Evolutionary conservation across 2,797 vertebrate species (phyloP).

Genomic region (Corythornis leucogaster): DNA sequence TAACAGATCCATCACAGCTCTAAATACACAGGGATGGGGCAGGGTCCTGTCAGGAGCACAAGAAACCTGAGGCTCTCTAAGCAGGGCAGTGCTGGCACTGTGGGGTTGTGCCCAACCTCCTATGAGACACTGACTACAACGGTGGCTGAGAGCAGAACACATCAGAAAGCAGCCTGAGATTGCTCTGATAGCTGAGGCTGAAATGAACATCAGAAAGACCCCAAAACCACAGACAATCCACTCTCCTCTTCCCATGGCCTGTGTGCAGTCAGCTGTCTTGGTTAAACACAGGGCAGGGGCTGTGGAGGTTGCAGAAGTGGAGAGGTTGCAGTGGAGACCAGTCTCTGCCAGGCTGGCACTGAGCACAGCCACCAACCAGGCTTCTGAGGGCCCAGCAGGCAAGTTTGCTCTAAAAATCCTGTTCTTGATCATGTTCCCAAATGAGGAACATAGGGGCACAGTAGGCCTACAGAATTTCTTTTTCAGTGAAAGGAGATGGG

Average conservation of each 20-base stretch:
- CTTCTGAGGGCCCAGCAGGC: not conserved
- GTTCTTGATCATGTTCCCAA: not conserved
- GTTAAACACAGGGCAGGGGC: not conserved
- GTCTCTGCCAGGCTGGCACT: not conserved
- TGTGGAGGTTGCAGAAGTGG: not conserved
- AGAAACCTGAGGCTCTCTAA: not conserved
- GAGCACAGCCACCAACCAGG: not conserved
- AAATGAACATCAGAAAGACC: not conserved
- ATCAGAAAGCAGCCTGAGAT: not conserved
- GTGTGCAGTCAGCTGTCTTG: not conserved
- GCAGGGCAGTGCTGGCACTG: not conserved
- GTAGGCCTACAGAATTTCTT: not conserved
- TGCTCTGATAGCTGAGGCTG: not conserved
- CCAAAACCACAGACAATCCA: not conserved
- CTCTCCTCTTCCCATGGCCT: not conserved
- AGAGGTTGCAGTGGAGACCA: not conserved
- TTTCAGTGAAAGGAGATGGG: not conserved
- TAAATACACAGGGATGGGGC: not conserved
- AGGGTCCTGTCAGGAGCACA: not conserved
- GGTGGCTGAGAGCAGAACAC: not conserved
- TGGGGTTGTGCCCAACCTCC: not conserved
- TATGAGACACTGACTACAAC: not conserved
- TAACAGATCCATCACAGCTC: not conserved
- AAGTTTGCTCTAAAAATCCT: not conserved
- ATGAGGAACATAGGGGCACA: not conserved